These are phyloP conservation scores for Patagioenas fasciata DNA, from an alignment of 2,113 vertebrate species.

Conservation along the genomic window DNA sequence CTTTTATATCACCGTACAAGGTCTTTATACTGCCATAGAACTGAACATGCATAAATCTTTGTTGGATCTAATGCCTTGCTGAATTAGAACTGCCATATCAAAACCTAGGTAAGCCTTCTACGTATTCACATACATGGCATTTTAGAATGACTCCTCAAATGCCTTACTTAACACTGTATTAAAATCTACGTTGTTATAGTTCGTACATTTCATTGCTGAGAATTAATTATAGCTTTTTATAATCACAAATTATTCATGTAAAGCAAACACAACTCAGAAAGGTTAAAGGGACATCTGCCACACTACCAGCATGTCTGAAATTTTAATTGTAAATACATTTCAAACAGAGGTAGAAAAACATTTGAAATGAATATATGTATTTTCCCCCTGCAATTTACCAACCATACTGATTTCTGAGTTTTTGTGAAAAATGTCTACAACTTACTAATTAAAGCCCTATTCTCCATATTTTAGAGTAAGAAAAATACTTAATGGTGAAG, in stretches of 20 bases:
- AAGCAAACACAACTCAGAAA: background rate
- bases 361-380: background rate
- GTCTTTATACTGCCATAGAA: background rate
- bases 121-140: background rate
- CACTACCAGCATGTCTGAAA: background rate
- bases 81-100: background rate
- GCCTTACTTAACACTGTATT: background rate
- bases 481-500: constrained; percentile 26
- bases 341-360: background rate
- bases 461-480: background rate
- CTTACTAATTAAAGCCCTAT: background rate
- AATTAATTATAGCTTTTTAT: background rate
- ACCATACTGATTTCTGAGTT: background rate
- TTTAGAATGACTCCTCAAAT: background rate
- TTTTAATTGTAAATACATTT: background rate
- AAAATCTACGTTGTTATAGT: background rate
- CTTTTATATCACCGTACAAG: background rate
- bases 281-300: background rate
- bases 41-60: background rate
- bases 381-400: background rate
- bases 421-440: background rate
- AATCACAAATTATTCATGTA: background rate
- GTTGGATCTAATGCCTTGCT: background rate
- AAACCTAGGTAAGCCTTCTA: background rate
- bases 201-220: background rate